Percentiles rank a stretch among this genome's conserved stretches.
These are phyloP conservation scores for Macrosoma leucophasiata DNA, from an alignment of 2,888 invertebrate genomes.

Conservation along the genomic window DNA sequence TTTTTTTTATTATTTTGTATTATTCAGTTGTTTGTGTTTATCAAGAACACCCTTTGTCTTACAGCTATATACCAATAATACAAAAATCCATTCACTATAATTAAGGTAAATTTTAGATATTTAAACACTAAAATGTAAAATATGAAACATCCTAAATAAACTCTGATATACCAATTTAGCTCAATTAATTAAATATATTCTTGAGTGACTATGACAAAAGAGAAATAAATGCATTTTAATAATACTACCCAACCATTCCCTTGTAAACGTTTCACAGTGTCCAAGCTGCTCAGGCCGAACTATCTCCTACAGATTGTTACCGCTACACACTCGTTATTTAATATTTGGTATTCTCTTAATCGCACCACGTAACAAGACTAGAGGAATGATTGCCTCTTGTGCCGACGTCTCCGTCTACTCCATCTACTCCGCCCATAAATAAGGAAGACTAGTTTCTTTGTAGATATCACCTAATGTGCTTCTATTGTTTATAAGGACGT, in stretches of 20 bases:
- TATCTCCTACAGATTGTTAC: slow-evolving; percentile 35
- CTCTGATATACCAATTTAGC: slow-evolving; percentile 76
- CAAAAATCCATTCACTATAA: slow-evolving; percentile 75
- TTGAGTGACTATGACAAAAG: slow-evolving; percentile 72
- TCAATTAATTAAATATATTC: slow-evolving; percentile 72
- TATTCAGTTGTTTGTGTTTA: slow-evolving; percentile 71
- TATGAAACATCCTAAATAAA: slow-evolving; percentile 76
- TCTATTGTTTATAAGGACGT: slow-evolving; percentile 55
- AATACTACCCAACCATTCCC: slow-evolving; percentile 69
- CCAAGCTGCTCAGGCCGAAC: slow-evolving; percentile 69
- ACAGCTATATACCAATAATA: slow-evolving; percentile 74
- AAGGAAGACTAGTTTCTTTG: slow-evolving; percentile 74
- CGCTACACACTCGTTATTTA: slow-evolving; percentile 61
- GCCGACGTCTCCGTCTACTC: slow-evolving; percentile 44
- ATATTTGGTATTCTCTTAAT: slow-evolving; percentile 72
- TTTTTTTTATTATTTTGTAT: slow-evolving; percentile 65
- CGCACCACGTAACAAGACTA: slow-evolving; percentile 74
- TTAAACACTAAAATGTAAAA: slow-evolving; percentile 76
- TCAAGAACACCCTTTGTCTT: slow-evolving; percentile 72
- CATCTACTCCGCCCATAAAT: slow-evolving; percentile 49
- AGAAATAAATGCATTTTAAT: slow-evolving; percentile 74
- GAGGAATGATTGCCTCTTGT: slow-evolving; percentile 73
- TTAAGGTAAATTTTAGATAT: slow-evolving; percentile 76
- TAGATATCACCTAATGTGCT: slow-evolving; percentile 69
- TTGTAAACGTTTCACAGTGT: slow-evolving; percentile 52